These are phyloP conservation scores for Tachina grossa DNA, from an alignment of 2,888 invertebrate species.

Conservation along the genomic window DNA sequence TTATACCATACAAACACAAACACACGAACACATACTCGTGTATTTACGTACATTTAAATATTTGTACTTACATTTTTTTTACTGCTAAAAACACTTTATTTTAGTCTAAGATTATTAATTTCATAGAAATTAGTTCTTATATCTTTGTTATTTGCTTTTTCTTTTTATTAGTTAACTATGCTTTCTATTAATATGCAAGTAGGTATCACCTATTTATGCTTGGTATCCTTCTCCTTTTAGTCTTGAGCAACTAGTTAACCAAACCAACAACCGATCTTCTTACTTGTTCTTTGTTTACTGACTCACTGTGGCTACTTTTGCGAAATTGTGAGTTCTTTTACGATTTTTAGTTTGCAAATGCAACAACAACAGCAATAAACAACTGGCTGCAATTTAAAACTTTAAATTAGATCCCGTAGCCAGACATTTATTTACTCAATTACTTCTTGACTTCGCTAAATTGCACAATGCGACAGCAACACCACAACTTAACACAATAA, in stretches of 20 bases:
- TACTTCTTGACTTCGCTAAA: conserved; percentile 58
- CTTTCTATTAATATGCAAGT: background rate
- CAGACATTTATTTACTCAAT: conserved; percentile 70
- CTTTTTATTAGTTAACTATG: background rate
- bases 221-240: background rate
- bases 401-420: conserved; percentile 78
- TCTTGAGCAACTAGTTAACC: conserved; percentile 6
- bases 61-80: conserved; percentile 18
- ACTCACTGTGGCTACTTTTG: conserved; percentile 48
- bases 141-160: background rate
- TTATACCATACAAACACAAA: background rate
- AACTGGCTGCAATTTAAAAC: conserved; percentile 68
- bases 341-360: conserved; percentile 41
- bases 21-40: background rate
- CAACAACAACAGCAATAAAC: conserved; percentile 45
- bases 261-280: conserved; percentile 76
- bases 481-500: background rate
- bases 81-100: background rate
- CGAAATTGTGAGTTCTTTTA: conserved; percentile 61
- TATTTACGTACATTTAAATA: background rate
- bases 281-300: conserved; percentile 81
- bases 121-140: background rate
- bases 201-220: too few species aligned
- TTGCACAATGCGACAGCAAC: conserved; percentile 23
- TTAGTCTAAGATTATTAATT: background rate